Conservation (phyloP, 2,888 invertebrate genomes). For the Aleiodes alternator region DNA sequence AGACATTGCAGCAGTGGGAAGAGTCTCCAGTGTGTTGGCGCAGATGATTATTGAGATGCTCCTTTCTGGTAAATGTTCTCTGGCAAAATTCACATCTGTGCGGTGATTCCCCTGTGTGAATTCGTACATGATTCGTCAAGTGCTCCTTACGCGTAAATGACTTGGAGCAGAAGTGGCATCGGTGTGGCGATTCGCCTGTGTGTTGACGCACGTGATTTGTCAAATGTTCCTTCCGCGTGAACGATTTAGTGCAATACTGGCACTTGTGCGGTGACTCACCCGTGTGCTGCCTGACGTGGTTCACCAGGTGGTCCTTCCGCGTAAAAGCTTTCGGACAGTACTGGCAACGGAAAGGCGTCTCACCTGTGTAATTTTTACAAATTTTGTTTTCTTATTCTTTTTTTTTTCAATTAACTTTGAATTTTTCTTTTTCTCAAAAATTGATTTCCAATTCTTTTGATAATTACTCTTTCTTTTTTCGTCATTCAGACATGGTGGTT, state of each 20-base stretch:
- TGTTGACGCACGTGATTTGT: conserved; percentile 92
- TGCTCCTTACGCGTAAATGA: conserved; percentile 92
- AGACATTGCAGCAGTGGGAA: conserved; percentile 84
- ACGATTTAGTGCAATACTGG: conserved; percentile 86
- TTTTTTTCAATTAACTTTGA: conserved; percentile 45
- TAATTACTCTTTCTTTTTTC: conserved; percentile 47
- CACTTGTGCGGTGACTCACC: conserved; percentile 88
- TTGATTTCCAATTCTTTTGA: conserved; percentile 28
- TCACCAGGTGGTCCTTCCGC: conserved; percentile 88
- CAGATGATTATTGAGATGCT: conserved; percentile 84
- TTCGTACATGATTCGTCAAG: conserved; percentile 88
- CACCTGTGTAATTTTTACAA: conserved; percentile 73
- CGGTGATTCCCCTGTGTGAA: conserved; percentile 80
- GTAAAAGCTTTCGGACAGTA: conserved; percentile 92
- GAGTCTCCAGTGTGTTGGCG: conserved; percentile 85
- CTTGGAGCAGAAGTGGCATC: conserved; percentile 90
- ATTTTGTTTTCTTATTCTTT: conserved; percentile 31
- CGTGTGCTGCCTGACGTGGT: conserved; percentile 84
- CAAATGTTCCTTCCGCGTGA: conserved; percentile 88
- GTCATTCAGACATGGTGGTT: conserved; percentile 62
- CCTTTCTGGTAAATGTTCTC: conserved; percentile 84
- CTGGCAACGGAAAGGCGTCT: conserved; percentile 87
- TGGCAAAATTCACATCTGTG: conserved; percentile 84
- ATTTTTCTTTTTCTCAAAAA: conserved; percentile 43
- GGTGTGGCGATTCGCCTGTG: conserved; percentile 91